phyloP scores from a whole-genome alignment of 1,140 invertebrate species.

The Drosophila littoralis region DNA sequence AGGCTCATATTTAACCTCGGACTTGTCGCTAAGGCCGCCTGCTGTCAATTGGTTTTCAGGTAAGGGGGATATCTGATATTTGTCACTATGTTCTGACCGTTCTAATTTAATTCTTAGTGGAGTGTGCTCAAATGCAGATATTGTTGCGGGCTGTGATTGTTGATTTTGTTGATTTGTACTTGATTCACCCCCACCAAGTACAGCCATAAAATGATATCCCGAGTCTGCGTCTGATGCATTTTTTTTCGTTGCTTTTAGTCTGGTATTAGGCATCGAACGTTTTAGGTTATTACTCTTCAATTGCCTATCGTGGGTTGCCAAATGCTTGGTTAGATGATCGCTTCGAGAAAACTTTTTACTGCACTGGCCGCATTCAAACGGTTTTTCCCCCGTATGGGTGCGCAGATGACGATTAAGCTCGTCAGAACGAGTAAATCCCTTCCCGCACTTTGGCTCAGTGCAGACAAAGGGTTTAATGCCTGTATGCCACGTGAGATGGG shows the following conservation, averaged over 20 bases:
- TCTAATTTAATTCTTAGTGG: constrained; percentile 77
- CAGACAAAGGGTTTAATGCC: constrained; percentile 86
- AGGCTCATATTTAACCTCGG: constrained; percentile 74
- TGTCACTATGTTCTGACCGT: constrained; percentile 74
- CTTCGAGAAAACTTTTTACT: constrained; percentile 92
- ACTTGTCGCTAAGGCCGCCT: constrained; percentile 55
- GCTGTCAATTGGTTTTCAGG: constrained; percentile 54
- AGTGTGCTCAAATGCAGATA: constrained; percentile 45
- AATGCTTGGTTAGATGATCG: constrained; percentile 93
- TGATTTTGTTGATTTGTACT: constrained; percentile 33
- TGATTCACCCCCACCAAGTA: constrained; percentile 44
- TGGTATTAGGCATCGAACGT: constrained; percentile 42
- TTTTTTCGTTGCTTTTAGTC: constrained; percentile 57
- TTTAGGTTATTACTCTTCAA: constrained; percentile 63
- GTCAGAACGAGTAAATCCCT: constrained; percentile 84
- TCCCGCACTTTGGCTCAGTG: constrained; percentile 86
- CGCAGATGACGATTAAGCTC: constrained; percentile 85
- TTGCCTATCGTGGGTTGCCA: constrained; percentile 75
- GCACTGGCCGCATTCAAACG: constrained; percentile 90
- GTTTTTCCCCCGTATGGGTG: constrained; percentile 90
- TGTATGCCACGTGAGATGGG: constrained; percentile 82
- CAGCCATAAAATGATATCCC: constrained; percentile 76
- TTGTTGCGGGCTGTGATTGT: constrained; percentile 37
- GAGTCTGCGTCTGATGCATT: constrained; percentile 57
- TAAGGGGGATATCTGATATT: constrained; percentile 64